Conservation (phyloP, 2,113 vertebrate genomes). For the Perccottus glenii region DNA sequence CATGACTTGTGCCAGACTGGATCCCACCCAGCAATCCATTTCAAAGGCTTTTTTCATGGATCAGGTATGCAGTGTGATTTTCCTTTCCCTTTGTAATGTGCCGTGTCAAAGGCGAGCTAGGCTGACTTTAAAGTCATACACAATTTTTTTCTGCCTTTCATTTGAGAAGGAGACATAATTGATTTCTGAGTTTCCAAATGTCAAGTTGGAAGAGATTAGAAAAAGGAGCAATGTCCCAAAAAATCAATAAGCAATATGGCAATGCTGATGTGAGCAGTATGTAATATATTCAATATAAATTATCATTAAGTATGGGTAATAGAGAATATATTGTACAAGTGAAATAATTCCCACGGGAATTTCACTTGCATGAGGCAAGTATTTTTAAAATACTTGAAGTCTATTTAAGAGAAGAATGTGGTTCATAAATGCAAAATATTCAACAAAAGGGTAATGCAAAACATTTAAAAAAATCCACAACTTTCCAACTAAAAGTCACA, state of each 20-base stretch:
- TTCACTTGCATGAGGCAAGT: not conserved
- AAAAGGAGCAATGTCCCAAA: slow-evolving; percentile 53
- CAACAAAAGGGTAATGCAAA: not conserved
- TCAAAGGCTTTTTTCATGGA: slow-evolving; percentile 81
- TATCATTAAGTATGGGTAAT: not conserved
- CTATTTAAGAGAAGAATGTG: not conserved
- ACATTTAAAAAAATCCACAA: slow-evolving; percentile 27
- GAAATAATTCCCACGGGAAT: slow-evolving; percentile 52
- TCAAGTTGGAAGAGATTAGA: slow-evolving; percentile 72
- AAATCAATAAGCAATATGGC: slow-evolving; percentile 60
- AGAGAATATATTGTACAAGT: slow-evolving; percentile 5
- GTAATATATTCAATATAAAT: slow-evolving; percentile 18
- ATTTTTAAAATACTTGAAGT: no score
- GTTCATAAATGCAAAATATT: not conserved
- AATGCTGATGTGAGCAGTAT: slow-evolving; percentile 44
- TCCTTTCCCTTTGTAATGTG: slow-evolving; percentile 81
- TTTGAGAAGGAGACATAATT: slow-evolving; percentile 76
- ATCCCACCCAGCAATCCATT: slow-evolving; percentile 81
- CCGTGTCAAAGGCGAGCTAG: slow-evolving; percentile 78
- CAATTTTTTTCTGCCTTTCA: slow-evolving; percentile 74
- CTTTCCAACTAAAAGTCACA: slow-evolving; percentile 69
- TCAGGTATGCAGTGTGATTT: slow-evolving; percentile 84
- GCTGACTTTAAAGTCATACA: slow-evolving; percentile 76
- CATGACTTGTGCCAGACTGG: slow-evolving; percentile 80
- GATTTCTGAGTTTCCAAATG: slow-evolving; percentile 79